phyloP scores from a whole-genome alignment of 2,797 vertebrate species.

The Rhinoraja longicauda region DNA sequence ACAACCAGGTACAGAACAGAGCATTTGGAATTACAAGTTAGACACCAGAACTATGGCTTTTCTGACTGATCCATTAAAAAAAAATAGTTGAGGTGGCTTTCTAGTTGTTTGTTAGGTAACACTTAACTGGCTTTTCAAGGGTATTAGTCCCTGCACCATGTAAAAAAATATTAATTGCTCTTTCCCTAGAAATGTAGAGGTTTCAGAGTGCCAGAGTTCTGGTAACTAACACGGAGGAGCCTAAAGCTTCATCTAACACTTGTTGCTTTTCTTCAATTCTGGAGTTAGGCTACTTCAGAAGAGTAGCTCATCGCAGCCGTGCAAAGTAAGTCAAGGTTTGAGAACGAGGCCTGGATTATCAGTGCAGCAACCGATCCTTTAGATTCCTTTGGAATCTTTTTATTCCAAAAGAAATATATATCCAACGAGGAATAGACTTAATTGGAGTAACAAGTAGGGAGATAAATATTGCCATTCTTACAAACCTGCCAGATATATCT shows the following conservation, averaged over 20 bases:
- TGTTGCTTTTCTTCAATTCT: not conserved
- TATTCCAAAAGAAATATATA: not conserved
- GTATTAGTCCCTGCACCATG: not conserved
- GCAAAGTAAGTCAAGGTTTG: not conserved
- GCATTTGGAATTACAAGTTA: not conserved
- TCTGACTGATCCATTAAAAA: not conserved
- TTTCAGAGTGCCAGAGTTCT: not conserved
- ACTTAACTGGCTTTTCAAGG: not conserved
- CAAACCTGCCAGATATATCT: not conserved
- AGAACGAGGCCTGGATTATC: not conserved
- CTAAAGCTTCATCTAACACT: not conserved
- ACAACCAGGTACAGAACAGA: not conserved
- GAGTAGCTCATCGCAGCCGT: not conserved
- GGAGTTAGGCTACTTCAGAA: not conserved
- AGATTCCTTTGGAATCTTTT: too few species aligned
- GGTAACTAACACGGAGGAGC: not conserved
- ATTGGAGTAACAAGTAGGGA: not conserved
- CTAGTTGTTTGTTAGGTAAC: not conserved
- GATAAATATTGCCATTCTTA: not conserved
- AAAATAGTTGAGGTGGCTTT: too few species aligned
- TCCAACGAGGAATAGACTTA: not conserved
- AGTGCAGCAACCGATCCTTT: not conserved
- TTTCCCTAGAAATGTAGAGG: not conserved
- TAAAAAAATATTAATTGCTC: not conserved
- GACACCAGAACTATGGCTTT: not conserved